A percentile compares a stretch with the other conserved stretches of the same genome.
phyloP scores from a whole-genome alignment of 2,888 invertebrate genomes.

The Euproctis similis region DNA sequence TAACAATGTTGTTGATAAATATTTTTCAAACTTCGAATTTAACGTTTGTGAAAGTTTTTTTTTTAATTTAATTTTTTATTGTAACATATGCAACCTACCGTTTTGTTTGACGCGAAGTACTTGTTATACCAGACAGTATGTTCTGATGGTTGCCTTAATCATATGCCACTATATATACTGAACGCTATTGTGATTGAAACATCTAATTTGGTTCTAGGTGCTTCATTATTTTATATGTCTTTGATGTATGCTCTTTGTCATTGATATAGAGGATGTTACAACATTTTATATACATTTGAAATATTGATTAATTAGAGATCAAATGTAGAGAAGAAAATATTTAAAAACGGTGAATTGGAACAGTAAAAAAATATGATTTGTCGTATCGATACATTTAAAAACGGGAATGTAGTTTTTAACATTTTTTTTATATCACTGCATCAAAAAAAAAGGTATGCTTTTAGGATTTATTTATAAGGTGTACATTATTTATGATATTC shows the following conservation, averaged over 20 bases:
- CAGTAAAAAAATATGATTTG: no score
- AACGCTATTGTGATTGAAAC: constrained; percentile 34
- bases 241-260: constrained; percentile 40
- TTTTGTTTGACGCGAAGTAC: constrained; percentile 25
- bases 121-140: constrained; percentile 33
- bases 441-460: no score
- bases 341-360: no score
- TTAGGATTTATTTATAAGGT: no score
- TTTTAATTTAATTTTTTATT: background rate
- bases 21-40: background rate
- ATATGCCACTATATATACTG: constrained; percentile 52
- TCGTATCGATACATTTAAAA: no score
- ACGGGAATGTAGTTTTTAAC: no score
- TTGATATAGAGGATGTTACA: constrained; percentile 19
- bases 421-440: no score
- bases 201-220: constrained; percentile 56
- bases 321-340: no score
- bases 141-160: constrained; percentile 42
- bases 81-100: constrained; percentile 32
- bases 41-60: background rate
- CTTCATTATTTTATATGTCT: constrained; percentile 47
- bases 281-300: background rate
- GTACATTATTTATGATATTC: no score
- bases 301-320: no score
- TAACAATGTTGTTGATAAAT: no score